Conservation (phyloP, 2,888 invertebrate species). For the Crematogaster levior region DNA sequence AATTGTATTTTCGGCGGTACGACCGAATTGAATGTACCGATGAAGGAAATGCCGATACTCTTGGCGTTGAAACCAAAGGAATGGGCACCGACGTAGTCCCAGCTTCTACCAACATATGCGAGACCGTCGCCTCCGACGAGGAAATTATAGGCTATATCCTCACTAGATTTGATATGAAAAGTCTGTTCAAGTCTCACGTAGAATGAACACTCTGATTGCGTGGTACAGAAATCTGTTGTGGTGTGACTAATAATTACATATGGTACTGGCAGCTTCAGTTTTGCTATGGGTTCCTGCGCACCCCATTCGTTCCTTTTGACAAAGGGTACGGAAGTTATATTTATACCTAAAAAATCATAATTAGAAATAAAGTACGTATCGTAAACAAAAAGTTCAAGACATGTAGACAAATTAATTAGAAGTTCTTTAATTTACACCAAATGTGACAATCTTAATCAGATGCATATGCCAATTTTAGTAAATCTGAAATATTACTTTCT, state of each 20-base stretch:
- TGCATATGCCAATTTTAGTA: not conserved
- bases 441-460: not conserved
- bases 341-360: constrained; percentile 69
- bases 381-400: not conserved
- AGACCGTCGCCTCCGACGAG: constrained; percentile 92
- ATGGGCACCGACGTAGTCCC: constrained; percentile 91
- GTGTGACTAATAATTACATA: constrained; percentile 82
- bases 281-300: constrained; percentile 85
- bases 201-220: constrained; percentile 75
- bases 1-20: constrained; percentile 83
- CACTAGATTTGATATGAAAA: constrained; percentile 88
- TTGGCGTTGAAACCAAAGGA: constrained; percentile 89
- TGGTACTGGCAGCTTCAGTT: constrained; percentile 78
- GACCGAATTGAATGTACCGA: constrained; percentile 89
- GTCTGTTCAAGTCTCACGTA: constrained; percentile 78
- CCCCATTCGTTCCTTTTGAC: constrained; percentile 89
- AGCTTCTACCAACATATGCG: constrained; percentile 91
- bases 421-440: not conserved
- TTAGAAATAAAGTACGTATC: not conserved
- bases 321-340: constrained; percentile 83
- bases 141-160: constrained; percentile 92
- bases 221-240: constrained; percentile 81
- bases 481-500: not conserved
- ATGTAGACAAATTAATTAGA: not conserved
- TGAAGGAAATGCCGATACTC: constrained; percentile 91